Percentiles rank a stretch among this genome's conserved stretches.
phyloP scores from a whole-genome alignment of 2,888 invertebrate species.

The Campoplex capitator region DNA sequence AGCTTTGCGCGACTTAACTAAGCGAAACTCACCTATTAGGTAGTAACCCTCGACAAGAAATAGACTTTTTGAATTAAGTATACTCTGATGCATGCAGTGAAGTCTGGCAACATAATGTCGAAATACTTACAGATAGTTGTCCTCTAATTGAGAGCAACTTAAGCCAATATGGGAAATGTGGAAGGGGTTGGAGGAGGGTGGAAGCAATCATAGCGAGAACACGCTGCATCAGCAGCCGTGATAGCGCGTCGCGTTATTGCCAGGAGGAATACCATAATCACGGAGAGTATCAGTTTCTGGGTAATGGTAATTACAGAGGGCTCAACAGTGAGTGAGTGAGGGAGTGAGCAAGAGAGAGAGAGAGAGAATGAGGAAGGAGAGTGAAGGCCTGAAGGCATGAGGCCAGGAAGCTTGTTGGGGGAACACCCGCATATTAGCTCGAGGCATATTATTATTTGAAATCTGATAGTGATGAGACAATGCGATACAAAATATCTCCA shows the following conservation, averaged over 20 bases:
- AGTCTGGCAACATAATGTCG: background rate
- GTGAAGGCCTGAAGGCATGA: conserved; percentile 57
- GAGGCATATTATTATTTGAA: conserved; percentile 46
- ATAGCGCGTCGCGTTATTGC: conserved; percentile 70
- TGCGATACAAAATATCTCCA: conserved; percentile 7
- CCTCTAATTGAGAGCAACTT: conserved; percentile 34
- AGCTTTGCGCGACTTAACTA: background rate
- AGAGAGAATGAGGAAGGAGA: conserved; percentile 14
- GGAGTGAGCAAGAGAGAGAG: conserved; percentile 6
- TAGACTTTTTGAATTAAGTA: background rate
- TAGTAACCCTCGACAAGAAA: background rate
- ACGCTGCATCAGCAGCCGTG: conserved; percentile 61
- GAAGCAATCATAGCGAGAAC: conserved; percentile 65
- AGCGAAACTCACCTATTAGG: background rate
- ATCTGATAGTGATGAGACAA: conserved; percentile 51
- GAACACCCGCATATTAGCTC: conserved; percentile 37
- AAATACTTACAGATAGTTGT: conserved; percentile 15
- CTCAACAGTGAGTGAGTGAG: conserved; percentile 42
- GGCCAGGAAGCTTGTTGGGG: conserved; percentile 45
- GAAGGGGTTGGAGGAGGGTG: conserved; percentile 2
- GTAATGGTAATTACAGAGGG: conserved; percentile 75
- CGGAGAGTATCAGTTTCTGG: conserved; percentile 78
- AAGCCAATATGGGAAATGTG: conserved; percentile 2
- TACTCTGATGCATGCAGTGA: background rate
- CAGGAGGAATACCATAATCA: conserved; percentile 80